These are phyloP conservation scores for Gobionotothen gibberifrons DNA, from an alignment of 2,797 vertebrate species.

Conservation along the genomic window DNA sequence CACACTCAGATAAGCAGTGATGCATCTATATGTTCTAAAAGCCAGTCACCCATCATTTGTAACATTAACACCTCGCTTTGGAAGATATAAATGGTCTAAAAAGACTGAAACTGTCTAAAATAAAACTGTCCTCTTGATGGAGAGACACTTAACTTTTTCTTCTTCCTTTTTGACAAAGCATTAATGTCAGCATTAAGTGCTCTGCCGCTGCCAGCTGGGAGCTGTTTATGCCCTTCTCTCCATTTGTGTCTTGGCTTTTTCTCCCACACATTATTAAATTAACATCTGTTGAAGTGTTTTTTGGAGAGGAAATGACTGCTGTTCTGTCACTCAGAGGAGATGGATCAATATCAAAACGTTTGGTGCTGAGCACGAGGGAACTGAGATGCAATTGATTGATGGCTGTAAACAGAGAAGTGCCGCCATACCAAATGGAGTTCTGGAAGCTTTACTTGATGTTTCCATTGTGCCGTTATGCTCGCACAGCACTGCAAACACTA, in stretches of 20 bases:
- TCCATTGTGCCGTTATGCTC: background rate
- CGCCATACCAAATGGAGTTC: slow-evolving; percentile 33
- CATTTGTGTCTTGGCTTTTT: slow-evolving; percentile 79
- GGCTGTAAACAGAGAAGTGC: slow-evolving; percentile 36
- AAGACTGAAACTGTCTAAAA: slow-evolving; percentile 64
- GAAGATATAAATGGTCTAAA: slow-evolving; percentile 61
- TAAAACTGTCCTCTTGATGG: slow-evolving; percentile 70
- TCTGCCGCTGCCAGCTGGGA: slow-evolving; percentile 70
- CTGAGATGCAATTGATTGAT: slow-evolving; percentile 54
- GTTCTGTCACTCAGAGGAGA: slow-evolving; percentile 71
- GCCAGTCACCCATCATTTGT: slow-evolving; percentile 46
- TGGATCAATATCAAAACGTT: slow-evolving; percentile 75
- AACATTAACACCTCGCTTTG: slow-evolving; percentile 63
- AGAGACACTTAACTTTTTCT: slow-evolving; percentile 71
- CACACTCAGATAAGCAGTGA: slow-evolving; percentile 27
- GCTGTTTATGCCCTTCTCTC: slow-evolving; percentile 74
- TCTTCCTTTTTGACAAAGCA: slow-evolving; percentile 67
- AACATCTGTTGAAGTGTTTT: slow-evolving; percentile 77
- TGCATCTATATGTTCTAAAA: slow-evolving; percentile 48
- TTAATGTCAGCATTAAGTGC: slow-evolving; percentile 83
- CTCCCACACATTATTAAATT: slow-evolving; percentile 82
- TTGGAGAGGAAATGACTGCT: slow-evolving; percentile 66
- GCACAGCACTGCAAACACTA: background rate
- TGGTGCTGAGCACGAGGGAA: slow-evolving; percentile 33
- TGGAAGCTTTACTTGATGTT: slow-evolving; percentile 24